Evolutionary conservation across 2,113 vertebrate genomes (phyloP), one percentile per base, ranked within the genome.

Genomic region (Pseudorhombus dupliciocellatus): DNA sequence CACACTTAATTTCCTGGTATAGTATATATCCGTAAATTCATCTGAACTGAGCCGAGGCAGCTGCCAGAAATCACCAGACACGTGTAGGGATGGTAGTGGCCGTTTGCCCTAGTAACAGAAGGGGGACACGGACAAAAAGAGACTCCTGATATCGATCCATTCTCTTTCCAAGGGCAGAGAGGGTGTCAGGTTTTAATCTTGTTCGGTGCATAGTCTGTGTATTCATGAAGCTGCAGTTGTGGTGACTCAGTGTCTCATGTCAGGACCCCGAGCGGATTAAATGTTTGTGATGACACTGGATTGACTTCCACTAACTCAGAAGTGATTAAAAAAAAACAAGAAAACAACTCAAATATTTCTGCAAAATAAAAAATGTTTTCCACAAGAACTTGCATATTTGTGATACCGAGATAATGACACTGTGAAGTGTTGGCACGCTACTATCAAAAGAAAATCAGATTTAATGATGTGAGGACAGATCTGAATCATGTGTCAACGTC

Each of bases 121-220:
- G 44, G 63, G 82, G 34, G 7, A 61, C 48, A 76, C 70, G 48
- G 69, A 80, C 57, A 75, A 80, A 73, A 54, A 80, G 70, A 74
- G 77, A 74, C 60, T 81, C 37, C 71, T 9, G 9, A 26, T 84
- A 91, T 90, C 20, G 87, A 92, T 86, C 82, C 44, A 44, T 67
- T 77, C 69, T 80, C 70, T 70, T 51, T 52, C 72, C 86, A 92
- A 92, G 90, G 90, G 50, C 89, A 91, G 67, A 63, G 51, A 20
- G 24, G 81, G 85, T 91, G 82, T 92, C 87, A 75, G 80, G 78
- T 92, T 86, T 73, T 80, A 66, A 76, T 84, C 77, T 50, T 26
- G 51, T 64, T 82, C 70, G 56, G 66, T 66, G 85, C 64, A 69
- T 66, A 65, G 79, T 69, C 74, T 70, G 73, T 63, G 58, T 62